phyloP scores from a whole-genome alignment of 2,797 vertebrate species.

The Fundulus diaphanus region DNA sequence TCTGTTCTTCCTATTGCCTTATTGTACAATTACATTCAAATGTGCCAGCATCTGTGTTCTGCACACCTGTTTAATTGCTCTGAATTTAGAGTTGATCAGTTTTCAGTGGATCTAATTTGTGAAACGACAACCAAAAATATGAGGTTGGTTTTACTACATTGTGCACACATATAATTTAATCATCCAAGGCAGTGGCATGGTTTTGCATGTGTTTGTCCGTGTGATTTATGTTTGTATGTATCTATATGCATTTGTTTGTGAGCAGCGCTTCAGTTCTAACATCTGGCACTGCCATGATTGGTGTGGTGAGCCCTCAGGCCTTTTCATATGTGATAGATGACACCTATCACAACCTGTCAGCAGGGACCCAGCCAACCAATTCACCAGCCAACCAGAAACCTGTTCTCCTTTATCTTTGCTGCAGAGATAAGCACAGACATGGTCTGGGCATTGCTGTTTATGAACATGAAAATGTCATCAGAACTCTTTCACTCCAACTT shows the following conservation, averaged over 20 bases:
- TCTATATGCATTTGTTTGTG: conserved; percentile 13
- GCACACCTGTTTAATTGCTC: background rate
- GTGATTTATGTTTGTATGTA: conserved; percentile 47
- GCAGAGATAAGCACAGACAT: conserved; percentile 41
- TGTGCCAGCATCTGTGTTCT: background rate
- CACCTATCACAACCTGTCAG: conserved; percentile 78
- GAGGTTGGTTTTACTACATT: background rate
- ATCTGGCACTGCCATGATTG: conserved; percentile 77
- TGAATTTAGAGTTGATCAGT: background rate
- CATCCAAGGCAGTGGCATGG: conserved; percentile 48
- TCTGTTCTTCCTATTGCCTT: conserved; percentile 12
- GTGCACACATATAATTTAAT: conserved; percentile 17
- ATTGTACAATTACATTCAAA: background rate
- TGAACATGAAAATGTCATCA: conserved; percentile 54
- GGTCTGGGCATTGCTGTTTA: conserved; percentile 39
- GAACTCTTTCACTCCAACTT: conserved; percentile 12
- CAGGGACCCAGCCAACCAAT: conserved; percentile 68
- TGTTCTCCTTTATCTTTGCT: conserved; percentile 56
- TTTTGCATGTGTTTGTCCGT: conserved; percentile 54
- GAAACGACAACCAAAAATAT: conserved; percentile 11
- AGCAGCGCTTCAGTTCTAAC: conserved; percentile 63
- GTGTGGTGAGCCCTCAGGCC: conserved; percentile 75
- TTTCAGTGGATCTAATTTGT: conserved; percentile 5
- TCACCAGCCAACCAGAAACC: conserved; percentile 59
- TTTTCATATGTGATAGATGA: conserved; percentile 77